These are phyloP conservation scores for Tenthredo scrophulariae DNA, from an alignment of 2,888 invertebrate species.

Conservation along the genomic window DNA sequence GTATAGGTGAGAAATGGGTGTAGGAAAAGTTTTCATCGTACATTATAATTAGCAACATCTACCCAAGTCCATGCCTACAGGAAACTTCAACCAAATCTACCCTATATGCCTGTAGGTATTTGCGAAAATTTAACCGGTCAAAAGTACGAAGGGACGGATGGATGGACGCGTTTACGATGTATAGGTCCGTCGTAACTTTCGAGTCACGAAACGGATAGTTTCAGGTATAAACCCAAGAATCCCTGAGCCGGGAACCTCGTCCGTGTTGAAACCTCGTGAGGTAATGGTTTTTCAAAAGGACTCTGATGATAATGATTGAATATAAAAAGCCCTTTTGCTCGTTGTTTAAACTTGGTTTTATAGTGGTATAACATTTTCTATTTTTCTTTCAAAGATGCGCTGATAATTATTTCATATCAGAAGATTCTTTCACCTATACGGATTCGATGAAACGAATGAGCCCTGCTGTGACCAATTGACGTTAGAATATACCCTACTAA, in stretches of 20 bases:
- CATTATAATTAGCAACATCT: neutral
- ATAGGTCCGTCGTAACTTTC: constrained; percentile 21
- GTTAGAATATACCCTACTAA: neutral
- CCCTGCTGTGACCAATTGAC: neutral
- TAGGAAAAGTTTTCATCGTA: neutral
- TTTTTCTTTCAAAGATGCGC: neutral
- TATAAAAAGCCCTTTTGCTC: neutral
- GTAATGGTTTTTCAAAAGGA: constrained; percentile 9
- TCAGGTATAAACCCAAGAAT: constrained; percentile 31
- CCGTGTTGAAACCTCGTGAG: constrained; percentile 7
- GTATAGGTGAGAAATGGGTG: neutral
- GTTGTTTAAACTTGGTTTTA: neutral
- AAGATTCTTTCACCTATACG: neutral
- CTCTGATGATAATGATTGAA: constrained; percentile 27
- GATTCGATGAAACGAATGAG: neutral
- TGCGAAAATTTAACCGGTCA: constrained; percentile 7
- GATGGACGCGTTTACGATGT: constrained; percentile 24
- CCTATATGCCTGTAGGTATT: neutral
- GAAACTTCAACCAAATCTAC: neutral
- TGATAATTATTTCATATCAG: neutral
- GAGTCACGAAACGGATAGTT: constrained; percentile 27
- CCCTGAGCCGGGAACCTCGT: constrained; percentile 11
- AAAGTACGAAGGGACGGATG: neutral
- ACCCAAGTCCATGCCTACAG: neutral
- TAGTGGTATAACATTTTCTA: neutral